These are phyloP conservation scores for Mesodorylaimus sp. DNA, from an alignment of 2,888 invertebrate species.

Conservation along the genomic window DNA sequence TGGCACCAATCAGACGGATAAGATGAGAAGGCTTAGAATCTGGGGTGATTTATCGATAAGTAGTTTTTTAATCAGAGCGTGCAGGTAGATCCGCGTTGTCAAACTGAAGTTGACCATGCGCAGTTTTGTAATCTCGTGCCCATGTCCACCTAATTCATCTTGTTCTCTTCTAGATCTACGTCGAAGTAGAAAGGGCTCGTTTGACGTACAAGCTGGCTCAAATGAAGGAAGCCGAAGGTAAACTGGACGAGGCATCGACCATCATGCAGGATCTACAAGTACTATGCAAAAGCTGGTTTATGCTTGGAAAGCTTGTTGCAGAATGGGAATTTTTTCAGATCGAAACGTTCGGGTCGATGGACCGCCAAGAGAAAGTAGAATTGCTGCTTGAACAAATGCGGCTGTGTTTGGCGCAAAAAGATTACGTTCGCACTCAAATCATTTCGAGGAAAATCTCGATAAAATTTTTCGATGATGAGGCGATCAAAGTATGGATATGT, in stretches of 20 bases:
- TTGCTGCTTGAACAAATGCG: conserved; percentile 96
- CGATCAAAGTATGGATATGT: conserved; percentile 13
- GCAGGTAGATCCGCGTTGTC: too few relatives aligned
- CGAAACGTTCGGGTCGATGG: conserved; percentile 98
- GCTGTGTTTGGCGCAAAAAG: conserved; percentile 77
- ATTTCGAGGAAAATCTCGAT: conserved; percentile 95
- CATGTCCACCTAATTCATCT: too few relatives aligned
- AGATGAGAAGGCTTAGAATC: too few relatives aligned
- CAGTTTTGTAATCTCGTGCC: too few relatives aligned
- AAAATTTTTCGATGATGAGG: conserved; percentile 72
- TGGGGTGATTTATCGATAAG: too few relatives aligned
- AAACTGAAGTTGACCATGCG: too few relatives aligned
- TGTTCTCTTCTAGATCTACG: conserved; percentile 58
- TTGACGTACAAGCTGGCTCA: conserved; percentile 54
- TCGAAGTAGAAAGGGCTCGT: conserved; percentile 94
- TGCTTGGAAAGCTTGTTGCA: background rate
- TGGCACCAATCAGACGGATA: too few relatives aligned
- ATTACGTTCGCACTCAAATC: conserved; percentile 89
- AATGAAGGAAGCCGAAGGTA: conserved; percentile 40
- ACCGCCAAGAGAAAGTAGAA: conserved; percentile 82
- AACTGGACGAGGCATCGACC: conserved; percentile 65
- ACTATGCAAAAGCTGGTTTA: background rate
- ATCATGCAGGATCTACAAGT: conserved; percentile 84
- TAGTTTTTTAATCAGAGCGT: too few relatives aligned
- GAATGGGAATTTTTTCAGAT: conserved; percentile 33